phyloP scores from a whole-genome alignment of 2,113 vertebrate species.

The Boleophthalmus pectinirostris region DNA sequence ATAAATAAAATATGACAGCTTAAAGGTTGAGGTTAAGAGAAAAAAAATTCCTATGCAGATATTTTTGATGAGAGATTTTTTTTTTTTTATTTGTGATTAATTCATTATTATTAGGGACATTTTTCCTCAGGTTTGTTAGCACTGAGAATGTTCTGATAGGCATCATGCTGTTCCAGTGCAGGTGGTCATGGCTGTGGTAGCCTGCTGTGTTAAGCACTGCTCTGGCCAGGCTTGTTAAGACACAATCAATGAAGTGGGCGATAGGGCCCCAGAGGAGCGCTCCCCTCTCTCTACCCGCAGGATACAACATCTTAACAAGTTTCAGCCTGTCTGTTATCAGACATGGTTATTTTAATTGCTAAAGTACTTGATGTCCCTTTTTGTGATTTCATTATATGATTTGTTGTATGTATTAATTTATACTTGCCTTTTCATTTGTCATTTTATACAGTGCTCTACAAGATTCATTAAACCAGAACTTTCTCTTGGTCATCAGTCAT shows the following conservation, averaged over 20 bases:
- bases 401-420: not conserved
- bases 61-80: too few relatives aligned
- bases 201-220: slow-evolving; percentile 73
- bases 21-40: too few relatives aligned
- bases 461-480: slow-evolving; percentile 98
- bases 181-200: slow-evolving; percentile 57
- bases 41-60: too few relatives aligned
- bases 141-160: slow-evolving; percentile 16
- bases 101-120: not conserved
- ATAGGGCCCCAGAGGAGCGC: slow-evolving; percentile 63
- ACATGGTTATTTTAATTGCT: slow-evolving; percentile 75
- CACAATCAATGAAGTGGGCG: slow-evolving; percentile 72
- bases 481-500: slow-evolving; percentile 96
- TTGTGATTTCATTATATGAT: not conserved
- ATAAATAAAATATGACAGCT: not conserved
- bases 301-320: slow-evolving; percentile 83
- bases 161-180: slow-evolving; percentile 53
- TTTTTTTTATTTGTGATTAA: too few relatives aligned
- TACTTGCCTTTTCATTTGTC: slow-evolving; percentile 2
- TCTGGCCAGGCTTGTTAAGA: slow-evolving; percentile 84
- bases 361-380: slow-evolving; percentile 60
- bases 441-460: slow-evolving; percentile 83
- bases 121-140: slow-evolving; percentile 25
- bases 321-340: slow-evolving; percentile 85
- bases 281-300: slow-evolving; percentile 66